Evolutionary conservation across 2,888 invertebrate genomes (phyloP), one percentile per base, ranked within the genome.

Genomic region (Coenonympha glycerion): DNA sequence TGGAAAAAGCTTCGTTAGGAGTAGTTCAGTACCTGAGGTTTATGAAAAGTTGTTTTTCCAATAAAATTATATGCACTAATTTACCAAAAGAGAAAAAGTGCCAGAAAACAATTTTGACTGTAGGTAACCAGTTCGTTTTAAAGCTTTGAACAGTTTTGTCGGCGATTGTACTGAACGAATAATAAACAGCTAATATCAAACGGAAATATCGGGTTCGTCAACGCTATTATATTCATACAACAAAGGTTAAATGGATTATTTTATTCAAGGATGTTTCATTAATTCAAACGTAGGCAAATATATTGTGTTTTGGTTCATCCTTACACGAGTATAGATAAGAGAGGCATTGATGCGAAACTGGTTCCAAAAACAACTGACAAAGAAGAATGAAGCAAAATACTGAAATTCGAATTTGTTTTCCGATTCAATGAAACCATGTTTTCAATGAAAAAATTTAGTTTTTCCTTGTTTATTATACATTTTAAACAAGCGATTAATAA

Each of bases 191-290:
- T 70, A 71, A 73, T 72, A 76, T 77, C 68, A 69, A 80, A 76
- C 83, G 80, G 83, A 82, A 79, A 77, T 77, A 79, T 79, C 73
- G 71, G 65, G 74, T 80, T 73, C 72, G 70, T 71, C 71, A 70
- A 61, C 66, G 67, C 72, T 71, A 74, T 76, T 79, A 75, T 78
- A 75, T 75, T 78, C 71, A 75, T 74, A 77, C 67, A 64, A 62
- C 62, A 73, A 75, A 78, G 79, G 77, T 76, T 70, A 68, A 61
- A 66, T 65, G 63, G 63, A 63, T 68, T 71, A 66, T 65, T 64
- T 66, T 63, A 66, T 61, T 60, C 56, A 59, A 65, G 62, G 65
- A 63, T 63, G 59, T 64, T 58, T 61, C 59, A 62, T 66, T 64
- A 60, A 59, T 62, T 53, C 53, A 49, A 58, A 47, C 40, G 48